Evolutionary conservation across 2,888 invertebrate genomes (phyloP), one percentile per base, ranked within the genome.

Genomic region (Thelaira solivaga): DNA sequence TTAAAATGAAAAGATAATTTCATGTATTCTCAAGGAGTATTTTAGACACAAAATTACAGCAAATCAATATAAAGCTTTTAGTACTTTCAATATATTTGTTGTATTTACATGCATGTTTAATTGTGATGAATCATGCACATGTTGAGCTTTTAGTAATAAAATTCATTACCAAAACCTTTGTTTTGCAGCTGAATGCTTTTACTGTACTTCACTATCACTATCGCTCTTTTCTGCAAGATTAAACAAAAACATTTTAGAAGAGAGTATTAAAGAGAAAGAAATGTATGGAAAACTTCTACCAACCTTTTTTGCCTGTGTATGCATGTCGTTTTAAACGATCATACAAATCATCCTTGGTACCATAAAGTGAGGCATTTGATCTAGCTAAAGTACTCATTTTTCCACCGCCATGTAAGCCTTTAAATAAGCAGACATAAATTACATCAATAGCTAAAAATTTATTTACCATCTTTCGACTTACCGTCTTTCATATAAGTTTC

Each of bases 401-500:
- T 22, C 94, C 94, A 24, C 93, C 94, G 20, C 94, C 96, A 89
- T 96, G 96, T 69, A 97, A 91, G 86, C 96, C 89, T 88, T 31
- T 49, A 2, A 6, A 31, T 53, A 20, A 31, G 31, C 18, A 20
- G 20, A 34, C 8, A 20, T 3, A 20, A 51, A n/a, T 6, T 5
- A 31, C 18, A 34, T 7, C 11, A 6, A 8, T 4, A 11, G 1
- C 11, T 7, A 26, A 26, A 49, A 1, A 20, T 20, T 16, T 2
- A 20, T 31, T 16, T 18, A 2, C 0, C 10, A 6, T n/a, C 6
- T 31, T 20, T 13, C 1, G 13, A 67, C 65, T 83, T 78, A 88
- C 89, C 93, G 90, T 96, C 96, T 90, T 97, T 97, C 96, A 97
- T 96, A 86, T 97, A 97, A 1, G 97, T 96, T 90, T 97, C 97